These are phyloP conservation scores for Morone saxatilis DNA, from an alignment of 2,113 vertebrate species.

Conservation along the genomic window DNA sequence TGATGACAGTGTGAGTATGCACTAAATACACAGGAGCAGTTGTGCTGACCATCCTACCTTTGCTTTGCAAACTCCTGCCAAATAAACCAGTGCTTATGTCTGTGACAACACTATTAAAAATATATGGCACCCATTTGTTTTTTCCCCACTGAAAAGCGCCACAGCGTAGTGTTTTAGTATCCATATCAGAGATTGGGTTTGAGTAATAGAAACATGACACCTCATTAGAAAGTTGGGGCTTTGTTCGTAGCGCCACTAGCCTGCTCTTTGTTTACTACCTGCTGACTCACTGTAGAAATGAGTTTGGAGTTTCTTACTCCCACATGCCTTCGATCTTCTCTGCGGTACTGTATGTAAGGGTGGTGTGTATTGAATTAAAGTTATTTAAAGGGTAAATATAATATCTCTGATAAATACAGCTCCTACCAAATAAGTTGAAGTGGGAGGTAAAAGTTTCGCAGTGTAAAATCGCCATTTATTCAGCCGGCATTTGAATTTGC, in stretches of 20 bases:
- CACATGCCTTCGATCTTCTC: constrained; percentile 10
- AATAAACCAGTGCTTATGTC: not conserved
- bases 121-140: constrained; percentile 23
- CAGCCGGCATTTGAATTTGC: not conserved
- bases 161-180: constrained; percentile 23
- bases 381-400: constrained; percentile 13
- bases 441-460: not conserved
- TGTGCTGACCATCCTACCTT: not conserved
- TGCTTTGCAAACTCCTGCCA: not conserved
- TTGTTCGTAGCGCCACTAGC: constrained; percentile 10
- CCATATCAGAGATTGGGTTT: constrained; percentile 13
- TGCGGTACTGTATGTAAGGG: not conserved
- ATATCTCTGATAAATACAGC: constrained; percentile 7
- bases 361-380: constrained; percentile 8
- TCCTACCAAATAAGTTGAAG: not conserved
- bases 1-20: constrained; percentile 8
- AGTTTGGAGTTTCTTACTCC: constrained; percentile 27
- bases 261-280: constrained; percentile 44
- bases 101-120: constrained; percentile 20
- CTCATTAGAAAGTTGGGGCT: constrained; percentile 44
- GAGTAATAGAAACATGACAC: constrained; percentile 47
- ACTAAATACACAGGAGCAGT: not conserved
- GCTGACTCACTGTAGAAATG: constrained; percentile 52
- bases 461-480: not conserved
- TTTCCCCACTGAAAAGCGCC: not conserved